These are phyloP conservation scores for Ametastegia equiseti DNA, from an alignment of 2,888 invertebrate genomes.

Conservation along the genomic window DNA sequence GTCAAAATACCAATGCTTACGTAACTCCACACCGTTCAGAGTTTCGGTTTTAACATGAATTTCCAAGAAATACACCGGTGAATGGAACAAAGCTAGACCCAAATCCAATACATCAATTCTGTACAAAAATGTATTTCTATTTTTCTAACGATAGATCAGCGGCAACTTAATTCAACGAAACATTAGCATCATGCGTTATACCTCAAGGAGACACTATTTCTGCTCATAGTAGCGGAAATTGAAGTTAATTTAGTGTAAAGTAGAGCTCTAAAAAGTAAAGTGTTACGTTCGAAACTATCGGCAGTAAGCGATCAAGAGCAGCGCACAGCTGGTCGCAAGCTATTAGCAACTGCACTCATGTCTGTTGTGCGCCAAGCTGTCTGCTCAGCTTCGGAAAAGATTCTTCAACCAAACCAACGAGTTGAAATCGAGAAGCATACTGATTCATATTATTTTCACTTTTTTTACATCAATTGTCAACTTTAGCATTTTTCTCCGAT, in stretches of 20 bases:
- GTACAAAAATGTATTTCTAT: not conserved
- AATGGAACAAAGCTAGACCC: not conserved
- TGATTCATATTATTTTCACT: too few relatives aligned
- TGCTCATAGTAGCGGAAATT: conserved; percentile 31
- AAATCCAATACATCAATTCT: not conserved
- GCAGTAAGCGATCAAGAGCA: conserved; percentile 8
- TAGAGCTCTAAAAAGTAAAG: not conserved
- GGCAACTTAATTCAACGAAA: not conserved
- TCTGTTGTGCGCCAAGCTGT: conserved; percentile 27
- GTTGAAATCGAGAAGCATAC: not conserved
- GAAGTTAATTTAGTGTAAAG: not conserved
- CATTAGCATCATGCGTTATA: not conserved
- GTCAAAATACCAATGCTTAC: conserved; percentile 17
- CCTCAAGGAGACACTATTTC: not conserved
- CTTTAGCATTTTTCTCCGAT: too few relatives aligned
- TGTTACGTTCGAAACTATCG: not conserved
- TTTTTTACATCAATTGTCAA: too few relatives aligned
- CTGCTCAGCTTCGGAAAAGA: conserved; percentile 1
- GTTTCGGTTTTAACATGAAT: not conserved
- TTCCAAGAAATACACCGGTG: not conserved
- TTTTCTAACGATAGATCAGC: not conserved
- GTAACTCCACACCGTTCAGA: not conserved
- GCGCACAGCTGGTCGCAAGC: conserved; percentile 23
- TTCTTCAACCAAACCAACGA: not conserved
- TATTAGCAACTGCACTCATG: conserved; percentile 12